Base-by-base conservation (phyloP, 2,888 invertebrate species). In the Lepeophtheirus nordmannii region DNA sequence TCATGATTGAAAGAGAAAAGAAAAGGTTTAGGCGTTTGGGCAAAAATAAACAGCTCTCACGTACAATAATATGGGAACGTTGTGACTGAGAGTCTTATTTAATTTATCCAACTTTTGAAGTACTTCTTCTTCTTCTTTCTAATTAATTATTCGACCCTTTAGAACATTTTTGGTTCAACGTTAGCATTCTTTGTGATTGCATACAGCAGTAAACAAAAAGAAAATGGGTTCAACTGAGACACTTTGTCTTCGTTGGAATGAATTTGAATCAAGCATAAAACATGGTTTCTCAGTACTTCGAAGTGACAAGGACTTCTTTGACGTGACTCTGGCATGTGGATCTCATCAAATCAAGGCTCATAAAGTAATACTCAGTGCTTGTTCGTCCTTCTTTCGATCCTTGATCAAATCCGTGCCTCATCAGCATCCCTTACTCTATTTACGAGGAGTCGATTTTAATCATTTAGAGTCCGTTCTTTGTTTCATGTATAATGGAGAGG, bases 211-310 rank as follows among this genome's bases (percentile, higher is more conserved):
- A 30, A 53, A 53, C 2, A n/a, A 17, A 8, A 53, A 17, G 53
- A 53, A 53, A 53, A 53, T 53, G 53, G 53, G 53, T 8, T n/a
- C 53, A 53, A 17, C 53, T 5, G 53, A 53, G n/a, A 53, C n/a
- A 53, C 17, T 53, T 17, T 53, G 53, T 17, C 53, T 53, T 17
- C n/a, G 17, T 17, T 53, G 53, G 53, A 53, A 53, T 8, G 53
- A 53, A 5, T 53, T 17, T 17, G 53, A 53, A 53, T 17, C n/a
- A 53, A 53, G 17, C 8, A 53, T 53, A 53, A 53, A 53, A n/a
- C 53, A 53, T n/a, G 53, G n/a, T 8, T 53, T 53, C 8, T 17
- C 17, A 5, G 53, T 17, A 17, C n/a, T 53, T 5, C 53, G 53
- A 17, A 17, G 17, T n/a, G n/a, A n/a, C n/a, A 53, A 53, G n/a